Percentiles rank a stretch among this genome's conserved stretches.
These are phyloP conservation scores for Myopa tessellatipennis DNA, from an alignment of 2,888 invertebrate species.

Conservation along the genomic window DNA sequence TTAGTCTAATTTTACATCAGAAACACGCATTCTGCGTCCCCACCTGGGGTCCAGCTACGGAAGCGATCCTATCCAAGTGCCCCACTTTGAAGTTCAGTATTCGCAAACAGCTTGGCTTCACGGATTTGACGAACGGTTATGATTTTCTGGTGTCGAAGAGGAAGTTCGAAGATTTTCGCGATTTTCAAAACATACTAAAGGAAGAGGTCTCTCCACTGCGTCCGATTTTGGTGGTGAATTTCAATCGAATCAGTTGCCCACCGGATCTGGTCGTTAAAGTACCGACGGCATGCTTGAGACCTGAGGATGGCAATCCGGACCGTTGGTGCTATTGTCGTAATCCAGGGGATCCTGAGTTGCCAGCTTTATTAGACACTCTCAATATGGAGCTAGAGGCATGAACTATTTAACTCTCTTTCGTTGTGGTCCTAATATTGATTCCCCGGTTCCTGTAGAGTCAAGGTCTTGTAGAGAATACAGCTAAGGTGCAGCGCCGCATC, in stretches of 20 bases:
- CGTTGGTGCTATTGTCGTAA: slow-evolving; percentile 60
- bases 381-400: slow-evolving; percentile 52
- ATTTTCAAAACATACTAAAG: slow-evolving; percentile 55
- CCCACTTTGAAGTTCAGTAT: slow-evolving; percentile 75
- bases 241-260: slow-evolving; percentile 51
- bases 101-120: slow-evolving; percentile 72
- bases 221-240: slow-evolving; percentile 60
- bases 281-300: slow-evolving; percentile 45
- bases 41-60: slow-evolving; percentile 74
- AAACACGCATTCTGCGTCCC: slow-evolving; percentile 67
- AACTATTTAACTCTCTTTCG: neutral
- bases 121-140: slow-evolving; percentile 70
- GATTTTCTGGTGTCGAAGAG: slow-evolving; percentile 61
- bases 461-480: slow-evolving; percentile 55
- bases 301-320: slow-evolving; percentile 27
- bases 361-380: slow-evolving; percentile 52
- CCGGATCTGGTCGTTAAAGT: slow-evolving; percentile 48
- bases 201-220: slow-evolving; percentile 60
- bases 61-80: slow-evolving; percentile 72
- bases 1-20: slow-evolving; percentile 57
- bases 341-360: slow-evolving; percentile 55
- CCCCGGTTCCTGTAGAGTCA: slow-evolving; percentile 43
- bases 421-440: neutral
- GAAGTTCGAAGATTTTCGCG: slow-evolving; percentile 57
- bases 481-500: slow-evolving; percentile 52